phyloP scores from a whole-genome alignment of 2,888 invertebrate genomes.

The Pachycephus smyrnensis region DNA sequence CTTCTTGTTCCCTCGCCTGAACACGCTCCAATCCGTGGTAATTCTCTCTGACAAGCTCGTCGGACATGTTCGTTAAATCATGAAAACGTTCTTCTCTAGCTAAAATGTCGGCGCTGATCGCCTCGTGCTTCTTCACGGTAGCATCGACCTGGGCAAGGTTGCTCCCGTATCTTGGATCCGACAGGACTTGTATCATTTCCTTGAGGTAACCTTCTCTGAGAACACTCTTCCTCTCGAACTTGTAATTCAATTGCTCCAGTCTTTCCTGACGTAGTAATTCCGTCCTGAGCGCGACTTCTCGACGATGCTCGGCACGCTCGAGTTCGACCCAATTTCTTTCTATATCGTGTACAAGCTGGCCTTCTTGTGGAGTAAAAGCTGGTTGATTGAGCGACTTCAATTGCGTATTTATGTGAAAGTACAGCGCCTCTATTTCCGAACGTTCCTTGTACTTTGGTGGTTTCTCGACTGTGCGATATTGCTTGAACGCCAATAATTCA shows the following conservation, averaged over 20 bases:
- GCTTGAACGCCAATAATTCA: constrained; percentile 89
- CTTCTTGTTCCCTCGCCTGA: constrained; percentile 76
- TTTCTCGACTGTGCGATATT: constrained; percentile 96
- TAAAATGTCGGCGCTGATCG: constrained; percentile 95
- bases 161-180: constrained; percentile 91
- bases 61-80: constrained; percentile 92
- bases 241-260: constrained; percentile 93
- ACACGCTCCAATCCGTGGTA: constrained; percentile 92
- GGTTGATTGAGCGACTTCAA: constrained; percentile 94
- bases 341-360: constrained; percentile 93
- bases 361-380: constrained; percentile 86
- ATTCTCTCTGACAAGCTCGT: constrained; percentile 89
- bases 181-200: constrained; percentile 96
- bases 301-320: constrained; percentile 92
- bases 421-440: constrained; percentile 96
- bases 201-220: constrained; percentile 95
- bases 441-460: constrained; percentile 98
- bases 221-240: constrained; percentile 95
- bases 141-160: constrained; percentile 95
- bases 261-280: constrained; percentile 93
- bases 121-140: constrained; percentile 97
- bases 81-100: constrained; percentile 94
- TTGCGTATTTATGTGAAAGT: constrained; percentile 96
- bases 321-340: constrained; percentile 94
- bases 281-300: constrained; percentile 92